Base-by-base conservation (phyloP, 2,888 invertebrate genomes). In the Itoplectis maculator region DNA sequence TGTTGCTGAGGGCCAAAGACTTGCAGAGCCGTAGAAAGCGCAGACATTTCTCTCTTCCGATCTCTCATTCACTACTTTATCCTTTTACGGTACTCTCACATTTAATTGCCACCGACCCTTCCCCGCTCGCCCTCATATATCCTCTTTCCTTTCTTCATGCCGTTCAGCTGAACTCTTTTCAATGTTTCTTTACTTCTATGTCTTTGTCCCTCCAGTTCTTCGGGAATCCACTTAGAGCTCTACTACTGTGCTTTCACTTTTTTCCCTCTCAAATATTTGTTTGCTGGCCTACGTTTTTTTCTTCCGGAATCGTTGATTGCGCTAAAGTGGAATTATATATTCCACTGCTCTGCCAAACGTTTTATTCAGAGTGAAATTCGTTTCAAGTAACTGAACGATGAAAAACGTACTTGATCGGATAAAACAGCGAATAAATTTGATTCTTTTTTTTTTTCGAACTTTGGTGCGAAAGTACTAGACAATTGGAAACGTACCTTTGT, bases 161-260 rank as follows among this genome's bases (percentile, higher is more conserved):
- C 61, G 51, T 49, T 40, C 20, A 42, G 15, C 35, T 78, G 42
- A 37, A 56, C 54, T 35, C 45, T 35, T 42, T 40, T 69, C 35
- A 37, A 70, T 65, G 70, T 65, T 78, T 70, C 78, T 70, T 54
- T 40, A 37, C 40, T 18, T 42, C 35, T 35, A 15, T 29, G 70
- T 63, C 70, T 68, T 78, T 65, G 78, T 72, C 54, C 65, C 9
- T 29, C 13, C 51, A 42, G 63, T 65, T n/a, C 54, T 72, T 70
- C 51, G 40, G 54, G 42, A 72, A 65, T 45, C n/a, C 45, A 11
- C 61, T 72, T 49, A 42, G 54, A 70, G 54, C 63, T 37, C 29
- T 5, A 13, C 69, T 20, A 51, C 18, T 29, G 18, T 23, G 42
- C 45, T 56, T 13, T 15, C 23, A 59, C 70, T 72, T 59, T 72